These are phyloP conservation scores for Pampusana beccarii DNA, from an alignment of 2,113 vertebrate species.

Conservation along the genomic window DNA sequence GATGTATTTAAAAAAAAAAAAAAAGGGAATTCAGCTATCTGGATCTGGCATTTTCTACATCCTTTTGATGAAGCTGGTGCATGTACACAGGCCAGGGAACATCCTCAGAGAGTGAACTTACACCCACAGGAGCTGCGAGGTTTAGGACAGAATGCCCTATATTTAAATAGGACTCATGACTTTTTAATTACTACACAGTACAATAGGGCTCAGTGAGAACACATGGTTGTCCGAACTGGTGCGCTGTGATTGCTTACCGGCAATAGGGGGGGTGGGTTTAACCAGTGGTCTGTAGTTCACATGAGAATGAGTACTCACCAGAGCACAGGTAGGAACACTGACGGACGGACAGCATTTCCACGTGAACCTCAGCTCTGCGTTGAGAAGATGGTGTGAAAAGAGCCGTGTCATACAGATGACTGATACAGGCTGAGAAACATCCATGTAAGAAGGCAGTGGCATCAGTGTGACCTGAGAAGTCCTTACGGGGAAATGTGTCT, in stretches of 20 bases:
- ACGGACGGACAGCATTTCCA: neutral
- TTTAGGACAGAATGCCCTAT: slow-evolving; percentile 46
- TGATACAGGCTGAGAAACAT: too few species aligned
- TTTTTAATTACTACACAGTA: slow-evolving; percentile 47
- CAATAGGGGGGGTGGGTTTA: neutral
- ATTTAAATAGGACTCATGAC: slow-evolving; percentile 58
- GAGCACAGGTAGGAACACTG: neutral
- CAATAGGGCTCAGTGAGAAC: slow-evolving; percentile 21
- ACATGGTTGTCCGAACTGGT: slow-evolving; percentile 9
- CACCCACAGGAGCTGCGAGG: neutral
- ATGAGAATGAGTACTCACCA: neutral
- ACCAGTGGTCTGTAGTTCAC: neutral
- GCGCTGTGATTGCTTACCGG: neutral
- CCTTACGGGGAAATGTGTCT: too few species aligned
- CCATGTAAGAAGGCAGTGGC: too few species aligned
- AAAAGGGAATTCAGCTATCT: slow-evolving; percentile 24
- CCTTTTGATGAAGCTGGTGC: slow-evolving; percentile 20
- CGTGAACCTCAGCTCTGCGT: neutral
- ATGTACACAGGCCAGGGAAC: neutral
- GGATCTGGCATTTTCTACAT: slow-evolving; percentile 51
- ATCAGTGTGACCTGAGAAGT: too few species aligned
- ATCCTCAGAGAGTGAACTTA: neutral
- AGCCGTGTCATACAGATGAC: too few species aligned
- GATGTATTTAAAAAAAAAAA: slow-evolving; percentile 37
- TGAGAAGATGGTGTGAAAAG: neutral